Base-by-base conservation (phyloP, 2,797 vertebrate genomes). In the Brachyrhaphis roseni region DNA sequence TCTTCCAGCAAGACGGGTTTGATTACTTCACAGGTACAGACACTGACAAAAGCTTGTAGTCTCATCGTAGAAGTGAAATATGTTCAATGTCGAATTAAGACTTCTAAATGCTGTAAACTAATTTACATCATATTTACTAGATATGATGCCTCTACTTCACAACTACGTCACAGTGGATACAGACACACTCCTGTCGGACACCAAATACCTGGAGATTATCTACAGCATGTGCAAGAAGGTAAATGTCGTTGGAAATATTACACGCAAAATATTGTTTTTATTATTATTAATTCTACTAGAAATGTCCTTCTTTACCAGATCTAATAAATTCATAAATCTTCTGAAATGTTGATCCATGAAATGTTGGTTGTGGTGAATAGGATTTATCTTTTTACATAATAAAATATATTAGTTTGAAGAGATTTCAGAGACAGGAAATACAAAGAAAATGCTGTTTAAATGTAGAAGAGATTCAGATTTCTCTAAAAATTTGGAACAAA, bases 161-260 rank as follows among this genome's bases (percentile, higher is more conserved):
- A 99, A 99, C 94, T 99, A 99, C 8, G 97, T 99, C 88, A 99
- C 98, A 71, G 97, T 99, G 82, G 98, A 99, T 89, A 99, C 98
- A 77, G 97, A 99, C 90, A 99, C 97, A 0, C 97, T 99, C 86
- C 89, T 99, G 20, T 99, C 98, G 59, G 98, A 99, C 93, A 99
- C 98, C 84, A 99, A 99, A 93, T 99, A 98, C 82, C 96, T 99
- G 94, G 98, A 99, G 94, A 98, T 99, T 92, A 99, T 99, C 91
- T 99, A 98, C 92, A 98, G 95, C 95, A 99, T 99, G 98, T 99
- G 98, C 94, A 99, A 99, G 95, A 99, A 99, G 97, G 98, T 99
- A 94, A 83, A 47, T 8, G 59, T 15, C 4, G 12, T 12, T 59
- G 28, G 28, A 15, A 31, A 31, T 59, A 16, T 59, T 31, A 31